These are phyloP conservation scores for Brachymystax lenok DNA, from an alignment of 2,797 vertebrate species.

Conservation along the genomic window DNA sequence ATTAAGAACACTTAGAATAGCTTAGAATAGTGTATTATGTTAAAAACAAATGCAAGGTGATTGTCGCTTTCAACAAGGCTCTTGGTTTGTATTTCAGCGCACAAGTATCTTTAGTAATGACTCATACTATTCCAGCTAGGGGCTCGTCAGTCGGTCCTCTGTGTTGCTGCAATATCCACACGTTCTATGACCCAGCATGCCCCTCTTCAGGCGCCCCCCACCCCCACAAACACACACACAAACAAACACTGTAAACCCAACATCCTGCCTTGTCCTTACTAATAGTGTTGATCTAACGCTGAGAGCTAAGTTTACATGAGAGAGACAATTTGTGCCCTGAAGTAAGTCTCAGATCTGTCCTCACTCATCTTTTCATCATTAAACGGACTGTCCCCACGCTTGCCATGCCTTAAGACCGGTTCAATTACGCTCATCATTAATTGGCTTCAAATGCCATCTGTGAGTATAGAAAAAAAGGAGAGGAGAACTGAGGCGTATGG, in stretches of 20 bases:
- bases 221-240: conserved; percentile 26
- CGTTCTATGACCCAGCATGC: conserved; percentile 39
- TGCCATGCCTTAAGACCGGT: conserved; percentile 28
- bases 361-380: conserved; percentile 37
- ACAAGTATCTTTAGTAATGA: conserved; percentile 62
- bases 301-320: not conserved
- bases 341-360: conserved; percentile 5
- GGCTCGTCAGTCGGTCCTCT: conserved; percentile 40
- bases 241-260: conserved; percentile 30
- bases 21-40: too few species aligned
- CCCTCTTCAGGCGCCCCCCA: not conserved
- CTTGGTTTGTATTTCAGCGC: conserved; percentile 43
- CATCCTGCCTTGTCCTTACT: conserved; percentile 39
- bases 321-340: conserved; percentile 29
- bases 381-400: conserved; percentile 34
- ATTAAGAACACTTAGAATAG: not conserved
- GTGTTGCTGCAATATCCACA: conserved; percentile 55
- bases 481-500: not conserved
- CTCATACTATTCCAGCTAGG: conserved; percentile 59
- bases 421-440: conserved; percentile 49
- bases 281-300: conserved; percentile 50
- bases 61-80: conserved; percentile 54
- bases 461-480: not conserved
- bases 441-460: conserved; percentile 62
- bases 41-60: conserved; percentile 31